Percentiles rank a stretch among this genome's conserved stretches.
phyloP scores from a whole-genome alignment of 2,113 vertebrate genomes.

The Marmota monax region DNA sequence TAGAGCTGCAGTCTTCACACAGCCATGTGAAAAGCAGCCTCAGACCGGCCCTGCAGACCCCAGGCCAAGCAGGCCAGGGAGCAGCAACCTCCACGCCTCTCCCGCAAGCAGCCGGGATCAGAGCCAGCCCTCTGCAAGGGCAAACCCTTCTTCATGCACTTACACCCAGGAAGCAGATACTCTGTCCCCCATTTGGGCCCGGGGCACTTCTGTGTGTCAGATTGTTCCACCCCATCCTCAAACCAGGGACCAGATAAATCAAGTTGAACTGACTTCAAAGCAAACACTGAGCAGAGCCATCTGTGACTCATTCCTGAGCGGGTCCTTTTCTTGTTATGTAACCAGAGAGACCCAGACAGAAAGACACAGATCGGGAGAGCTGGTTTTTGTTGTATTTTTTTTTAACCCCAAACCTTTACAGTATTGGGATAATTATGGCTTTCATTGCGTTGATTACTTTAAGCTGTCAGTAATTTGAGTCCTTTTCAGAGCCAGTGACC shows the following conservation, averaged over 20 bases:
- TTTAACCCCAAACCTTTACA: conserved; percentile 53
- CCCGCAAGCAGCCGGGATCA: not conserved
- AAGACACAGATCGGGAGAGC: conserved; percentile 50
- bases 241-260: conserved; percentile 66
- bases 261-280: conserved; percentile 75
- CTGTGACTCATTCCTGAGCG: conserved; percentile 62
- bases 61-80: not conserved
- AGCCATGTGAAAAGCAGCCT: not conserved
- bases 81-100: fast-evolving
- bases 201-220: not conserved
- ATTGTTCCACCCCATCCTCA: conserved; percentile 22
- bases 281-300: conserved; percentile 58
- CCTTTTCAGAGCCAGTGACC: conserved; percentile 50
- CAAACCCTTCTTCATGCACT: not conserved
- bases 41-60: not conserved
- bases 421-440: conserved; percentile 65
- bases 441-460: conserved; percentile 51
- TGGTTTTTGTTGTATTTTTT: not conserved
- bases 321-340: conserved; percentile 59
- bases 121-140: not conserved
- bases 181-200: conserved; percentile 19
- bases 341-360: conserved; percentile 63
- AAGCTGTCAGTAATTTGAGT: conserved; percentile 74
- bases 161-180: not conserved
- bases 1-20: not conserved